Percentiles rank a stretch among this genome's conserved stretches.
phyloP scores from a whole-genome alignment of 1,140 invertebrate species.

The Bombus ignitus region DNA sequence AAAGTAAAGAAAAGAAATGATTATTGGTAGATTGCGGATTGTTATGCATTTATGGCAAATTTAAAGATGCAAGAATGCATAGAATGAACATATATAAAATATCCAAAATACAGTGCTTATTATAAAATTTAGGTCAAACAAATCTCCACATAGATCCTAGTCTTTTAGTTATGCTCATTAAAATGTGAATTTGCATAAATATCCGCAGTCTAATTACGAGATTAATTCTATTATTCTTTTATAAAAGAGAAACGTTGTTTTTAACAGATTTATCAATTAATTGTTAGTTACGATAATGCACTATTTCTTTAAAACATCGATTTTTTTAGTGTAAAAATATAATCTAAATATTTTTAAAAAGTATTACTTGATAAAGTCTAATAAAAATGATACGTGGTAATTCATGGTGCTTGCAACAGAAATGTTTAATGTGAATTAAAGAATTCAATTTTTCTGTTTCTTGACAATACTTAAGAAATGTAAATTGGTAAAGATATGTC shows the following conservation, averaged over 20 bases:
- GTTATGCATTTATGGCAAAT: too few species aligned
- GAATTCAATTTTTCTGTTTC: background rate
- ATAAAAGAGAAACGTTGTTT: background rate
- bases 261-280: background rate
- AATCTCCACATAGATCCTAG: too few species aligned
- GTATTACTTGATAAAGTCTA: background rate
- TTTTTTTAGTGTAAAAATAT: background rate
- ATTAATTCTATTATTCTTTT: background rate
- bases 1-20: background rate
- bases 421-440: background rate
- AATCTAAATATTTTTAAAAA: background rate
- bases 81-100: too few species aligned
- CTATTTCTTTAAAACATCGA: background rate
- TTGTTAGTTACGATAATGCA: background rate
- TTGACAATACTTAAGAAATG: conserved; percentile 19
- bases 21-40: too few species aligned
- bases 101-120: too few species aligned
- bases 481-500: conserved; percentile 12
- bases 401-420: conserved; percentile 12
- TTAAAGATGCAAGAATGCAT: background rate
- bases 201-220: background rate
- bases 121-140: too few species aligned
- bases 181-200: too few species aligned
- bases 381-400: background rate
- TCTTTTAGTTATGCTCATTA: too few species aligned